Evolutionary conservation across 1,140 invertebrate genomes (phyloP).

Genomic region (Drosophila equinoxialis): DNA sequence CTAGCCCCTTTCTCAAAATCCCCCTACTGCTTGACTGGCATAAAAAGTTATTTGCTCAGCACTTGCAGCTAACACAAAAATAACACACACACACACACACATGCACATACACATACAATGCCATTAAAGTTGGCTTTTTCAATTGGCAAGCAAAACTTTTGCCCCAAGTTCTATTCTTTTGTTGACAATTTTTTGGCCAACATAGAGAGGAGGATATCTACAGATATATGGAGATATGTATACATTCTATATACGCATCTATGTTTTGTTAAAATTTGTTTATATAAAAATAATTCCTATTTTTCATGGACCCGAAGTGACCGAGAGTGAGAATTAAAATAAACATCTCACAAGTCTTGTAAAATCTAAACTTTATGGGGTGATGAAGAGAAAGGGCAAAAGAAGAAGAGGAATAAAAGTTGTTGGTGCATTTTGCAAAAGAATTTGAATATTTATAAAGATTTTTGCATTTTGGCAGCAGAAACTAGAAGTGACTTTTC

Average conservation of each 20-base stretch:
- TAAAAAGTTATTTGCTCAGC: constrained; percentile 60
- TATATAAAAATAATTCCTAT: constrained; percentile 45
- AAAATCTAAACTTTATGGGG: constrained; percentile 57
- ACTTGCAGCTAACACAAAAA: constrained; percentile 61
- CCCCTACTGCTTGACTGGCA: constrained; percentile 27
- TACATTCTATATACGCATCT: neutral
- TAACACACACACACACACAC: constrained; percentile 29
- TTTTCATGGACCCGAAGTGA: constrained; percentile 25
- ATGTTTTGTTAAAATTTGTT: constrained; percentile 5
- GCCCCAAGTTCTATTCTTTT: constrained; percentile 58
- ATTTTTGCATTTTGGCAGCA: constrained; percentile 71
- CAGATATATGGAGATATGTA: neutral
- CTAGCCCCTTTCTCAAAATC: constrained; percentile 21
- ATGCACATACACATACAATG: constrained; percentile 18
- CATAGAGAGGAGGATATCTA: neutral
- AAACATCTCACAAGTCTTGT: constrained; percentile 62
- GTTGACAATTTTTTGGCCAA: constrained; percentile 49
- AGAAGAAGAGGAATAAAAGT: constrained; percentile 29
- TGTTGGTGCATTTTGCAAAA: constrained; percentile 28
- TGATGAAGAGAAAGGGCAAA: neutral
- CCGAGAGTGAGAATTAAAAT: constrained; percentile 68
- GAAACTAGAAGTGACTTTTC: constrained; percentile 48
- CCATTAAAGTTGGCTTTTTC: constrained; percentile 61
- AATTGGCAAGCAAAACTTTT: constrained; percentile 76
- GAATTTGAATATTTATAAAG: constrained; percentile 81